Evolutionary conservation across 2,888 invertebrate species (phyloP), one percentile per base, ranked within the genome.

Genomic region (Amphipoea lucens): DNA sequence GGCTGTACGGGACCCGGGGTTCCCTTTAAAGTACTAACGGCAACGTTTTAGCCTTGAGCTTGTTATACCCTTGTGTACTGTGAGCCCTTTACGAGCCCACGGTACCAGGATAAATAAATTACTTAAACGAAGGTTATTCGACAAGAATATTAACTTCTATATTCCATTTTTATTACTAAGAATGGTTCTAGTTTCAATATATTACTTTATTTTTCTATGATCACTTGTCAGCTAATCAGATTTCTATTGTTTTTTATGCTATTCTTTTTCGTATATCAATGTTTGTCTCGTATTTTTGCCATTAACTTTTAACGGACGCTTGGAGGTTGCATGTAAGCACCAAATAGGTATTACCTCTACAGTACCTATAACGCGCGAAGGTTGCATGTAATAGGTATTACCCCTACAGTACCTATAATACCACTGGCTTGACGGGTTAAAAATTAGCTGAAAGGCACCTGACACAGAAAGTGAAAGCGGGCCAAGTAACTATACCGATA

Each of bases 31-130:
- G 65, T 76, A 74, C 48, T 68, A 74, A 74, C 62, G 29, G 36
- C 54, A 77, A 67, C 65, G 40, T 45, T 84, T 67, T 60, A 63
- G n/a, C 71, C 60, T 74, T 76, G 63, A 79, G 84, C 76, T 57
- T 72, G 54, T 74, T 76, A 71, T 60, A 63, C 54, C 29, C 48
- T 70, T 73, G 54, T 68, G 60, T 68, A 57, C 23, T 11, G 23
- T 57, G 11, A 57, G 57, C 23, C 23, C 57, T 57, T 57, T n/a
- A 57, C 57, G 23, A 23, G 1, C 11, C 11, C 57, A 57, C 57
- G 9, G 57, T 57, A 57, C 57, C 23, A 57, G 57, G 57, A 57
- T n/a, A 57, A 57, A 57, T 57, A n/a, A 57, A 57, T n/a, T 29
- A 29, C 29, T 29, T 11, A 57, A 57, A 57, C 23, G 57, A 57